Percentiles rank a stretch among this genome's conserved stretches.
Conservation (phyloP, 2,797 vertebrate genomes). For the Tiaroga cobitis region DNA sequence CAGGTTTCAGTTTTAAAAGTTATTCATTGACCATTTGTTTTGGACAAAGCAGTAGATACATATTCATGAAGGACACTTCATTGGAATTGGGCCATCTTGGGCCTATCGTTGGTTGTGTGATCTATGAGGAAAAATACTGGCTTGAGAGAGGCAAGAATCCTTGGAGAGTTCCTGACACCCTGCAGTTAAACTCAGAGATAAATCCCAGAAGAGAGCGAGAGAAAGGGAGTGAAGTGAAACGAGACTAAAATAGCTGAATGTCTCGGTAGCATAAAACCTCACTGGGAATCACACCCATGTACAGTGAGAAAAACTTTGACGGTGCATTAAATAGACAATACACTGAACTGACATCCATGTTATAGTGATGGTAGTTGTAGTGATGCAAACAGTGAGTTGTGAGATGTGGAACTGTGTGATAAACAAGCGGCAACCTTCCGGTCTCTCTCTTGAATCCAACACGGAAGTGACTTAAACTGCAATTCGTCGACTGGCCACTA, state of each 20-base stretch:
- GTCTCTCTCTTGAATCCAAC: too few species aligned
- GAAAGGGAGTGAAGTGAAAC: slow-evolving; percentile 2
- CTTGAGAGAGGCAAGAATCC: slow-evolving; percentile 25
- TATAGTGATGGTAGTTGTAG: too few species aligned
- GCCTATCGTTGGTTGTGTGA: neutral
- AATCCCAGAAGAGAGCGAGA: neutral
- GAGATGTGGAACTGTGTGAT: neutral
- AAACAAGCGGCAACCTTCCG: neutral
- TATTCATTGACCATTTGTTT: slow-evolving; percentile 26
- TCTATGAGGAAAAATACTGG: slow-evolving; percentile 1
- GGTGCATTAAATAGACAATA: neutral
- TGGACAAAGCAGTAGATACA: slow-evolving; percentile 5
- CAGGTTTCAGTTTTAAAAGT: neutral
- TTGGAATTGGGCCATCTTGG: slow-evolving; percentile 21
- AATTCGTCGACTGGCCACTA: too few species aligned
- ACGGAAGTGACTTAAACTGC: too few species aligned
- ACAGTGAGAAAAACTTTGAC: neutral
- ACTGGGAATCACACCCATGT: neutral
- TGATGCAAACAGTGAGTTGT: neutral
- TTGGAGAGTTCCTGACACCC: slow-evolving; percentile 9
- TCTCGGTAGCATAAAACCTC: slow-evolving; percentile 27
- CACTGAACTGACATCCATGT: neutral
- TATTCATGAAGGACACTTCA: slow-evolving; percentile 30
- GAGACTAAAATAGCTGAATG: slow-evolving; percentile 27
- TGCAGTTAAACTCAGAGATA: slow-evolving; percentile 23